A percentile compares a stretch with the other conserved stretches of the same genome.
Conservation (phyloP, 1,140 invertebrate species). For the Varroa destructor region DNA sequence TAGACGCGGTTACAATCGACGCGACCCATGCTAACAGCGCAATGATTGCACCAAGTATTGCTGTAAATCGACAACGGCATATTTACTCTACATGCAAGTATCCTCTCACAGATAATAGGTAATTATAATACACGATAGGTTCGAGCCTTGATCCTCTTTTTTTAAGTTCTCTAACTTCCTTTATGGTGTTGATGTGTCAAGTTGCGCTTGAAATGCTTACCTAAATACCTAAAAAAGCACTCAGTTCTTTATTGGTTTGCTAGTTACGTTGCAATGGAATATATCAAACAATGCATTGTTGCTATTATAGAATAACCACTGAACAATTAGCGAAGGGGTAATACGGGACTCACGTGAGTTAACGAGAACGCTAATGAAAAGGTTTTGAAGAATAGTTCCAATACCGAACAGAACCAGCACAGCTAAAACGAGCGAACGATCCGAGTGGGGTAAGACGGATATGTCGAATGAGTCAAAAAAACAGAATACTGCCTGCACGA, state of each 20-base stretch:
- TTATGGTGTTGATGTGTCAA: no score
- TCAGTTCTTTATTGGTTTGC: no score
- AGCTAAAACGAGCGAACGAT: background rate
- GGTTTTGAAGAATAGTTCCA: background rate
- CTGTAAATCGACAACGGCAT: slow-evolving; percentile 1
- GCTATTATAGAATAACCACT: no score
- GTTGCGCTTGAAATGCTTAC: no score
- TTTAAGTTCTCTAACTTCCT: no score
- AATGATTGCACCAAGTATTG: background rate
- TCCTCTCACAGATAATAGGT: no score
- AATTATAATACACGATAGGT: no score
- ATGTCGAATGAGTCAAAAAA: background rate
- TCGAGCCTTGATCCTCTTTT: no score
- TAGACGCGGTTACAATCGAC: background rate
- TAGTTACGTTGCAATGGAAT: no score
- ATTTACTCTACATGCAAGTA: background rate
- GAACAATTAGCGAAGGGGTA: no score
- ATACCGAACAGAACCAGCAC: slow-evolving; percentile 4
- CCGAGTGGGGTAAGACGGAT: background rate
- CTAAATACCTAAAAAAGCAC: no score
- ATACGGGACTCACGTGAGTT: slow-evolving; percentile 7
- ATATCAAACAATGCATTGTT: no score
- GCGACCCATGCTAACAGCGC: background rate
- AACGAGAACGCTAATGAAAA: background rate
- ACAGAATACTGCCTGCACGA: background rate